Conservation (phyloP, 1,140 invertebrate species). For the Drosophila arizonae region DNA sequence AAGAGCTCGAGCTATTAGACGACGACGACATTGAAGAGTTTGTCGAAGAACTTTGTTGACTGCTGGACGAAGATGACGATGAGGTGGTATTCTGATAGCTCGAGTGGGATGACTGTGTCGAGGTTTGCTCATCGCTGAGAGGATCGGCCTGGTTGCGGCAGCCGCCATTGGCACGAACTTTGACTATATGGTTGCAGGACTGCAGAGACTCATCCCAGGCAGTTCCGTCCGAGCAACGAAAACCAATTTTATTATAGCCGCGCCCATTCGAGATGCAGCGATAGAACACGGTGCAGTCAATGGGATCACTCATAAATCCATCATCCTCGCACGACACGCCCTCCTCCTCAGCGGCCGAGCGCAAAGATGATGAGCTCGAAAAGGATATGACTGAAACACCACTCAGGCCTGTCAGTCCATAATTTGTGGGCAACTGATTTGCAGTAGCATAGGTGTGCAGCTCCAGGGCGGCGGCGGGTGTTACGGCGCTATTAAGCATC, state of each 20-base stretch:
- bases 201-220: conserved; percentile 88
- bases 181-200: conserved; percentile 88
- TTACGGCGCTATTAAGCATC: conserved; percentile 55
- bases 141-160: conserved; percentile 78
- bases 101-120: conserved; percentile 70
- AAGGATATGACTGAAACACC: conserved; percentile 81
- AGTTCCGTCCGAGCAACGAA: conserved; percentile 87
- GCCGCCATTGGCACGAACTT: conserved; percentile 83
- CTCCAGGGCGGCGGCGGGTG: conserved; percentile 62
- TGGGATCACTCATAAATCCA: conserved; percentile 87
- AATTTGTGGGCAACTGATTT: conserved; percentile 75
- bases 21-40: conserved; percentile 53
- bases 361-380: conserved; percentile 68
- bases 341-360: conserved; percentile 48
- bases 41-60: conserved; percentile 63
- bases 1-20: conserved; percentile 49
- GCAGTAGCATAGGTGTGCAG: conserved; percentile 57
- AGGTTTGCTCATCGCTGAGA: conserved; percentile 72
- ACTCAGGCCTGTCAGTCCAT: conserved; percentile 75
- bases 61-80: conserved; percentile 61
- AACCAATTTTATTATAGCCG: conserved; percentile 87
- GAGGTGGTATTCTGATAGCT: conserved; percentile 83
- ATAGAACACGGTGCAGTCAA: conserved; percentile 90
- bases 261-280: conserved; percentile 87
- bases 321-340: conserved; percentile 82